phyloP scores from a whole-genome alignment of 2,888 invertebrate genomes.

The Pocota personata region DNA sequence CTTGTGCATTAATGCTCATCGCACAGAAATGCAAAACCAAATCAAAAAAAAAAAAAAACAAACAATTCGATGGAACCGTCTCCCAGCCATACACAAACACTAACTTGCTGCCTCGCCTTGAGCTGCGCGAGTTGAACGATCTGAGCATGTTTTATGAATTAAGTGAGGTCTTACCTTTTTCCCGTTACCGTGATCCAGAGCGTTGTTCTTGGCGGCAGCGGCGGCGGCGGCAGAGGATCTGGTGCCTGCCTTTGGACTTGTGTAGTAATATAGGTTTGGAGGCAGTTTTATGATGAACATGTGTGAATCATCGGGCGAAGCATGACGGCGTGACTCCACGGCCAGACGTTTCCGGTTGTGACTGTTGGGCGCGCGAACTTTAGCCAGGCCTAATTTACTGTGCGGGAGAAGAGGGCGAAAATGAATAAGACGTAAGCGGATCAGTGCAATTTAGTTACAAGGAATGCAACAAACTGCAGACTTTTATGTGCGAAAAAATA shows the following conservation, averaged over 20 bases:
- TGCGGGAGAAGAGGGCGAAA: slow-evolving; percentile 54
- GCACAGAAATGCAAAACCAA: slow-evolving; percentile 10
- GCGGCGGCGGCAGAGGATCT: slow-evolving; percentile 76
- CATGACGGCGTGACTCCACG: slow-evolving; percentile 89
- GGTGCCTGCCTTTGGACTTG: slow-evolving; percentile 86
- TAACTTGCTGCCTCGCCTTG: slow-evolving; percentile 30
- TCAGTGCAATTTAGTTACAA: slow-evolving; percentile 35
- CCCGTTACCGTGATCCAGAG: slow-evolving; percentile 79
- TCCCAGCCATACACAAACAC: not conserved
- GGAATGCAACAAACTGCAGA: slow-evolving; percentile 49
- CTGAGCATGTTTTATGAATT: slow-evolving; percentile 69
- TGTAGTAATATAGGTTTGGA: slow-evolving; percentile 92
- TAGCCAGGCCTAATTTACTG: slow-evolving; percentile 89
- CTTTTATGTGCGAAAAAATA: slow-evolving; percentile 15
- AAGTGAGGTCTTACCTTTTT: slow-evolving; percentile 80
- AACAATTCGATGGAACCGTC: slow-evolving; percentile 27
- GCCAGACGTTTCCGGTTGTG: slow-evolving; percentile 92
- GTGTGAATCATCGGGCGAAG: slow-evolving; percentile 90
- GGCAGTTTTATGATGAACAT: slow-evolving; percentile 94
- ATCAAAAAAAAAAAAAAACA: not conserved
- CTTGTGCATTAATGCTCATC: slow-evolving; percentile 26
- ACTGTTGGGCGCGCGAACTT: slow-evolving; percentile 89
- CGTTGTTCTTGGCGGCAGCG: slow-evolving; percentile 80
- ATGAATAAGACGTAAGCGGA: too few relatives aligned
- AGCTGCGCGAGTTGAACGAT: slow-evolving; percentile 55